phyloP scores from a whole-genome alignment of 2,797 vertebrate genomes.

The Columba guinea region DNA sequence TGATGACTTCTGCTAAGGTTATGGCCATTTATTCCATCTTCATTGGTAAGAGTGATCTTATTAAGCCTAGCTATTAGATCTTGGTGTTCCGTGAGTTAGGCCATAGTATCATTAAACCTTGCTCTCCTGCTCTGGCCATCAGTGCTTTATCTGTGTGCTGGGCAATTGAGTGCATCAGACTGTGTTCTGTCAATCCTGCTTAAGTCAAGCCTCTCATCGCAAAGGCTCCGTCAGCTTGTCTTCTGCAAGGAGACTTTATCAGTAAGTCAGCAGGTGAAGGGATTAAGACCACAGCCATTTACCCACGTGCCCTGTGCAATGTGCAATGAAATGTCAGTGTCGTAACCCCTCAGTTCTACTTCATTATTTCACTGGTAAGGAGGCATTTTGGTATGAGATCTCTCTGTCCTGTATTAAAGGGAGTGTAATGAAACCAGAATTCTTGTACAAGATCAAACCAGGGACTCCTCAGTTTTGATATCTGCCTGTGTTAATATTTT shows the following conservation, averaged over 20 bases:
- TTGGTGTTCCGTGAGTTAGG: not conserved
- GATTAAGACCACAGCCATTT: not conserved
- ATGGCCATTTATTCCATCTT: not conserved
- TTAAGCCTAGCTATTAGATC: not conserved
- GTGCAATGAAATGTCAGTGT: not conserved
- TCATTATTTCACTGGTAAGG: not conserved
- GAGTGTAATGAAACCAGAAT: not conserved
- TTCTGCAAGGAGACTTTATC: conserved; percentile 8
- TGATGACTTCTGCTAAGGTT: conserved; percentile 10
- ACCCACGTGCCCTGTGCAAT: not conserved
- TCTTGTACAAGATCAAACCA: not conserved
- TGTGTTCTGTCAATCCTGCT: not conserved
- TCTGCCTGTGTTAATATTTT: not conserved
- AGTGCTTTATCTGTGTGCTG: not conserved
- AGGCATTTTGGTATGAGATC: not conserved
- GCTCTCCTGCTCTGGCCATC: not conserved
- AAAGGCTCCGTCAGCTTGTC: not conserved
- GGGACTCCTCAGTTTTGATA: not conserved
- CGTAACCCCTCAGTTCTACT: not conserved
- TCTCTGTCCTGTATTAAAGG: not conserved
- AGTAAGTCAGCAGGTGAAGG: not conserved
- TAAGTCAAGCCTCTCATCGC: not conserved
- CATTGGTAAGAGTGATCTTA: not conserved
- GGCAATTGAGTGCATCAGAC: not conserved
- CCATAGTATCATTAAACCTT: not conserved